Conservation (phyloP, 2,888 invertebrate genomes). For the Megamerina dolium region DNA sequence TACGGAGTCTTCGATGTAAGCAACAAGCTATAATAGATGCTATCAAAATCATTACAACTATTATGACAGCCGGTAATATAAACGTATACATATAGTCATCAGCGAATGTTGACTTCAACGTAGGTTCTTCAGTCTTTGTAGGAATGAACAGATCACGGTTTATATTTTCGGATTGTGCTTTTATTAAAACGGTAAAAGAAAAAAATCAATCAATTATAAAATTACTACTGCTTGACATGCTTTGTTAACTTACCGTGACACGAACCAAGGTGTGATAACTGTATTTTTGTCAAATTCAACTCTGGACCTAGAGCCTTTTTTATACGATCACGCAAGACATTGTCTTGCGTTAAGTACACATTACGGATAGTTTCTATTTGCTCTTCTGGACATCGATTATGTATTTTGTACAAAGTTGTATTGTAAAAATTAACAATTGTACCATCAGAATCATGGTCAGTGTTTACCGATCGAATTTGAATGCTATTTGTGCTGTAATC, state of each 20-base stretch:
- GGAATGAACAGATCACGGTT: slow-evolving; percentile 41
- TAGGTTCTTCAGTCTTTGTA: slow-evolving; percentile 41
- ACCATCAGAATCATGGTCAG: slow-evolving; percentile 52
- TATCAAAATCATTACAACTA: slow-evolving; percentile 79
- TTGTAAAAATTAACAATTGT: slow-evolving; percentile 77
- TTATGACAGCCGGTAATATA: slow-evolving; percentile 82
- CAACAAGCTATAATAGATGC: slow-evolving; percentile 84
- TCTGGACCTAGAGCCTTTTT: slow-evolving; percentile 58
- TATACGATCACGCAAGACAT: slow-evolving; percentile 51
- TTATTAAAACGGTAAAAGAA: too few relatives aligned
- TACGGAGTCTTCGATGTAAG: slow-evolving; percentile 73
- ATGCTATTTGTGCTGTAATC: slow-evolving; percentile 70
- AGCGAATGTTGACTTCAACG: slow-evolving; percentile 49
- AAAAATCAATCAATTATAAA: neutral
- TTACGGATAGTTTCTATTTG: slow-evolving; percentile 68
- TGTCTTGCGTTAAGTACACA: slow-evolving; percentile 64
- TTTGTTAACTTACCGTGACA: slow-evolving; percentile 51
- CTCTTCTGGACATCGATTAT: slow-evolving; percentile 64
- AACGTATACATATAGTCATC: slow-evolving; percentile 74
- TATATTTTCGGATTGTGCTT: slow-evolving; percentile 35
- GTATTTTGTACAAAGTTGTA: slow-evolving; percentile 53
- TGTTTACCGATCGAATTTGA: slow-evolving; percentile 62
- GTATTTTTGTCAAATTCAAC: slow-evolving; percentile 56
- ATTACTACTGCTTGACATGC: neutral
- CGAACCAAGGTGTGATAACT: slow-evolving; percentile 51